A percentile compares a stretch with the other conserved stretches of the same genome.
Evolutionary conservation across 2,888 invertebrate genomes (phyloP).

Genomic region (Lathronympha strigana): DNA sequence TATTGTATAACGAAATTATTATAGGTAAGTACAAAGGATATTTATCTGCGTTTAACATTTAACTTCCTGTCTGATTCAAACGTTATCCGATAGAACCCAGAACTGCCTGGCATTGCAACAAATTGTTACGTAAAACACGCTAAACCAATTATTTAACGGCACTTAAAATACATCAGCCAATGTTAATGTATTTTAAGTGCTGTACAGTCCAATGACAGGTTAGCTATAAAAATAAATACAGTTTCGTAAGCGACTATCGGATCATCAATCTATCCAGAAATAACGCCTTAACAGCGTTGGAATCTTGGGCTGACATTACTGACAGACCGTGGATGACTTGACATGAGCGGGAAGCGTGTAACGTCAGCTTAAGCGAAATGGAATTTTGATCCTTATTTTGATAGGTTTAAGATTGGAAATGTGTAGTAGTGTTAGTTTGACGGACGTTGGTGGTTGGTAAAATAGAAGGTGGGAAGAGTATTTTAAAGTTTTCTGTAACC

Average conservation of each 20-base stretch:
- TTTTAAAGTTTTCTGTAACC: too few species aligned
- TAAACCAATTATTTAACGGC: not conserved
- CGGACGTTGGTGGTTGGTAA: too few species aligned
- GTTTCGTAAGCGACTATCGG: constrained; percentile 32
- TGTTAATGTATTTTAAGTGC: too few species aligned
- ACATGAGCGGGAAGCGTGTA: constrained; percentile 29
- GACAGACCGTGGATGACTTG: constrained; percentile 20
- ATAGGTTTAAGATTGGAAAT: too few species aligned
- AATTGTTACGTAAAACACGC: not conserved
- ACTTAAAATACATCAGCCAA: constrained; percentile 12
- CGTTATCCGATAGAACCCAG: not conserved
- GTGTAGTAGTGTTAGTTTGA: too few species aligned
- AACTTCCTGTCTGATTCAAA: too few species aligned
- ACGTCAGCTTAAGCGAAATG: not conserved
- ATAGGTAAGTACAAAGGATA: too few species aligned
- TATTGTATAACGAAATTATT: too few species aligned
- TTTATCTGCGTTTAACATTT: too few species aligned
- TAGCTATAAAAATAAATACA: constrained; percentile 35
- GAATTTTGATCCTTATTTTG: too few species aligned
- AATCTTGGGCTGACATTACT: constrained; percentile 37
- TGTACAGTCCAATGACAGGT: constrained; percentile 24
- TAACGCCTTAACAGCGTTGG: constrained; percentile 39
- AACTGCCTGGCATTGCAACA: not conserved
- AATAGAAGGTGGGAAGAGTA: too few species aligned
- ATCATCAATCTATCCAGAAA: constrained; percentile 39